Conservation (phyloP, 2,888 invertebrate species). For the Bembecia ichneumoniformis region DNA sequence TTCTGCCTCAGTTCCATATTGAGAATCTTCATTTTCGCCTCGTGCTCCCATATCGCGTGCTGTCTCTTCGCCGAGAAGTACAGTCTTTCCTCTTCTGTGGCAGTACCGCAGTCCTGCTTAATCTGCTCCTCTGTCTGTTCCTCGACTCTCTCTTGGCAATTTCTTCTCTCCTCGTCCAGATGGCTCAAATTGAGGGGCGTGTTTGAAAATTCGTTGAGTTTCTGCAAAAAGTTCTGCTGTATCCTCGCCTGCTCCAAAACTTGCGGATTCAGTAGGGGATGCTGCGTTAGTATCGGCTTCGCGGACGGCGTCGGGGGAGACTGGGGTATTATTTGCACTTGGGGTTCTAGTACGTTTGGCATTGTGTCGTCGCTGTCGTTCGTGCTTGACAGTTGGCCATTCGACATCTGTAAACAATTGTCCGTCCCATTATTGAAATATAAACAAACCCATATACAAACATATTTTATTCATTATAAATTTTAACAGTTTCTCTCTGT, state of each 20-base stretch:
- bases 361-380: conserved; percentile 68
- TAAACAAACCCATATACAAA: no score
- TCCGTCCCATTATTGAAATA: no score
- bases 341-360: conserved; percentile 62
- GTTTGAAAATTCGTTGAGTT: conserved; percentile 56
- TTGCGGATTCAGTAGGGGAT: conserved; percentile 41
- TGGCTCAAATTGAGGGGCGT: conserved; percentile 62
- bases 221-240: conserved; percentile 55
- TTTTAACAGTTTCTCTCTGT: no score
- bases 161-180: conserved; percentile 44
- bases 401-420: conserved; percentile 50
- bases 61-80: conserved; percentile 62
- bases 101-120: conserved; percentile 37
- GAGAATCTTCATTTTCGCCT: conserved; percentile 65
- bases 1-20: conserved; percentile 64
- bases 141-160: conserved; percentile 31
- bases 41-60: conserved; percentile 66
- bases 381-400: conserved; percentile 64
- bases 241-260: conserved; percentile 58
- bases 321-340: conserved; percentile 59
- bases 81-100: conserved; percentile 53
- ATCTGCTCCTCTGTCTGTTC: conserved; percentile 32
- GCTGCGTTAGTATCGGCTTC: conserved; percentile 22
- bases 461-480: no score
- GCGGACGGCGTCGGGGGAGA: conserved; percentile 45